Evolutionary conservation across 2,888 invertebrate species (phyloP).

Genomic region (Subacronicta megacephala): DNA sequence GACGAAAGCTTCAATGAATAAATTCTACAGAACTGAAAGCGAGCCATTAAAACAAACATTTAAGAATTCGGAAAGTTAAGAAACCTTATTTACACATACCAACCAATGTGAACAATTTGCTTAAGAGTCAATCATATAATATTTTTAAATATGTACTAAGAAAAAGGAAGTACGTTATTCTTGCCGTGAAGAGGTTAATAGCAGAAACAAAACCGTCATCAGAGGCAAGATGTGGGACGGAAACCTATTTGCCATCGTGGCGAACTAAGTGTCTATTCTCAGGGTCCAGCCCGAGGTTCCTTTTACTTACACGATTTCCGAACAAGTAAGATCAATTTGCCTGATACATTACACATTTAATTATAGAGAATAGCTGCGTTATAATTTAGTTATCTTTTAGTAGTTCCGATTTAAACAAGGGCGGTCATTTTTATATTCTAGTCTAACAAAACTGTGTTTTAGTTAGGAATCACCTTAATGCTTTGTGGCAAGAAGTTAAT

Average conservation of each 20-base stretch:
- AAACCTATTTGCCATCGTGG: slow-evolving; percentile 65
- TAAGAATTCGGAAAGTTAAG: slow-evolving; percentile 30
- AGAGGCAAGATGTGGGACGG: slow-evolving; percentile 52
- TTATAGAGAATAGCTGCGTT: no score
- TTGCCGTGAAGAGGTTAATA: slow-evolving; percentile 43
- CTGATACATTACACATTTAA: slow-evolving; percentile 6
- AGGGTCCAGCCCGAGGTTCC: slow-evolving; percentile 55
- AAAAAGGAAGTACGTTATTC: slow-evolving; percentile 34
- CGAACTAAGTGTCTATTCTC: slow-evolving; percentile 62
- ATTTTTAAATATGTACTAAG: slow-evolving; percentile 11
- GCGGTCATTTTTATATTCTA: no score
- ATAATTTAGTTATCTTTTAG: no score
- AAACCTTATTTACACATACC: slow-evolving; percentile 36
- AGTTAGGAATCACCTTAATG: no score
- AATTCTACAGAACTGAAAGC: slow-evolving; percentile 15
- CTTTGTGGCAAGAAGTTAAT: no score
- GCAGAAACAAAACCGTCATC: slow-evolving; percentile 44
- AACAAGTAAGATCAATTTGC: slow-evolving; percentile 23
- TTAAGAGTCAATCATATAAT: no score
- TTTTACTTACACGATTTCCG: slow-evolving; percentile 33
- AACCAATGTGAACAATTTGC: slow-evolving; percentile 26
- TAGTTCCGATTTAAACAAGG: no score
- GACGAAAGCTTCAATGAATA: slow-evolving; percentile 12
- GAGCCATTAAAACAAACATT: slow-evolving; percentile 25
- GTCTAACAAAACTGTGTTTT: no score